These are phyloP conservation scores for Erebia ligea DNA, from an alignment of 2,888 invertebrate genomes.

Conservation along the genomic window DNA sequence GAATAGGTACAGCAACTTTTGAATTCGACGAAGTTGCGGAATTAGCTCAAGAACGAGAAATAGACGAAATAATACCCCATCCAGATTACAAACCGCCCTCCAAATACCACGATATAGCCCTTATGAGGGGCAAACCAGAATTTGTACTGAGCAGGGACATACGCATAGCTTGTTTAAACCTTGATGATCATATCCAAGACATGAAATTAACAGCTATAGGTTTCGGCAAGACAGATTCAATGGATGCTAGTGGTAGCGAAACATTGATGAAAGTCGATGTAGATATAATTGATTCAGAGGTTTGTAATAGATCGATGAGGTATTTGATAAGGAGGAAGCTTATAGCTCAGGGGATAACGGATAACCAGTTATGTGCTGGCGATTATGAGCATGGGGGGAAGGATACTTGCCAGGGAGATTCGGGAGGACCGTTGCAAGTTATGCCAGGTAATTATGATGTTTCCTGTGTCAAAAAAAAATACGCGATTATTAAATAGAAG, in stretches of 20 bases:
- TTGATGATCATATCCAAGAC: conserved; percentile 49
- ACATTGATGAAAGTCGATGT: conserved; percentile 78
- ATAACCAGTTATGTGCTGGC: conserved; percentile 73
- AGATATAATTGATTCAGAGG: conserved; percentile 57
- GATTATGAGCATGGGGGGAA: conserved; percentile 72
- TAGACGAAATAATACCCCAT: conserved; percentile 75
- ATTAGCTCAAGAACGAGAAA: conserved; percentile 75
- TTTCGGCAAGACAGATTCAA: conserved; percentile 83
- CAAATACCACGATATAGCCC: conserved; percentile 86
- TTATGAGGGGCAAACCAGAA: conserved; percentile 79
- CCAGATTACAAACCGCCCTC: conserved; percentile 82
- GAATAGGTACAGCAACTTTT: conserved; percentile 82
- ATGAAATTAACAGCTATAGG: conserved; percentile 83
- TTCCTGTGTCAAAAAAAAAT: too few species aligned
- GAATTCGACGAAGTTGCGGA: conserved; percentile 75
- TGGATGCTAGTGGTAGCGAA: conserved; percentile 65
- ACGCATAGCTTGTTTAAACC: conserved; percentile 84
- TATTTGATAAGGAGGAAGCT: conserved; percentile 65
- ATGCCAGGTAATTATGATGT: conserved; percentile 50
- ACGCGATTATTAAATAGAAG: too few species aligned
- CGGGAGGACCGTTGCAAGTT: conserved; percentile 74
- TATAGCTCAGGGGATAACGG: conserved; percentile 61
- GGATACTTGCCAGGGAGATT: conserved; percentile 79
- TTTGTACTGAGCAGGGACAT: conserved; percentile 80
- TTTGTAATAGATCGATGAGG: conserved; percentile 70